Evolutionary conservation across 2,113 vertebrate species (phyloP), one percentile per base, ranked within the genome.

Genomic region (Eretmochelys imbricata): DNA sequence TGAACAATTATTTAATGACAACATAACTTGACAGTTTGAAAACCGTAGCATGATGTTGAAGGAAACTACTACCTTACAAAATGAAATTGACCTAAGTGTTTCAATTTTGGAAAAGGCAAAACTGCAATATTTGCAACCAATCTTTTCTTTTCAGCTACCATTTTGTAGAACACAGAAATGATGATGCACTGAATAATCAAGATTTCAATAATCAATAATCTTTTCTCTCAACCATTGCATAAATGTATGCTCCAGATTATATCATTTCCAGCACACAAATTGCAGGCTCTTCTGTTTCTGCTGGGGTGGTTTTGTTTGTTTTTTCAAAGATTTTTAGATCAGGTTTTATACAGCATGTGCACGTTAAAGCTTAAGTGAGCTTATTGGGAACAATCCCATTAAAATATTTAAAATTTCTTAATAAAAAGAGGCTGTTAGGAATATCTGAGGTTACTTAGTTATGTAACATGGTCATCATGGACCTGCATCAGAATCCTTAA

Each of bases 361-460:
- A 97, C 96, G 92, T 75, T 96, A 96, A 97, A 97, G 51, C 31
- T 90, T 78, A 84, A 51, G 48, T 49, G 59, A 65, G 72, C 5
- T n/a, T 59, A 5, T 87, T 16, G 10, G 48, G 29, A 84, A 91
- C 89, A 89, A 81, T 0, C 0, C 31, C 42, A 31, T 10, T 35
- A 85, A 94, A 93, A 24, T 3, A 65, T 75, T 25, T 78, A 55
- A 80, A 75, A 6, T 5, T 85, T 55, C 49, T 13, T 50, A 22
- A 11, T 83, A 4, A 93, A 88, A n/a, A 81, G 87, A 46, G 4
- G 8, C 38, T 69, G 51, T 81, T 51, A 89, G 54, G 51, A 59
- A 8, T 72, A 16, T 46, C 42, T 76, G 24, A 84, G 85, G 65
- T 78, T 55, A 53, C 50, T 83, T 22, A 62, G 4, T 35, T 31